A percentile compares a stretch with the other conserved stretches of the same genome.
Evolutionary conservation across 2,888 invertebrate species (phyloP).

Genomic region (Lobophora halterata): DNA sequence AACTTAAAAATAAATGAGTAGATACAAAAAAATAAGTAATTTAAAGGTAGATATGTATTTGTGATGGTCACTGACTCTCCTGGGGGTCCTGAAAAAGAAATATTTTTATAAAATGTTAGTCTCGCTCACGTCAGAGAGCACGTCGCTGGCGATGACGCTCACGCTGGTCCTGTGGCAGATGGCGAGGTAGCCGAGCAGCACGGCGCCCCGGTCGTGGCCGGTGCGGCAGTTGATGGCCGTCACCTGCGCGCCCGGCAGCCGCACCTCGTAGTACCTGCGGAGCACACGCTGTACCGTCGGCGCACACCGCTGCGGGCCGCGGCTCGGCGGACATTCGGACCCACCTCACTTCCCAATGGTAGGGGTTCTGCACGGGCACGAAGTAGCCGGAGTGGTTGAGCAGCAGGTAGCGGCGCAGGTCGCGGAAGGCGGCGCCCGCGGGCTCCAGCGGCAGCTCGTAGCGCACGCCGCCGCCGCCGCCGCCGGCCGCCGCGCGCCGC

Average conservation of each 20-base stretch:
- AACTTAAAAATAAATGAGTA: slow-evolving; percentile 14
- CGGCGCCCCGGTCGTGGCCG: slow-evolving; percentile 38
- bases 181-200: slow-evolving; percentile 64
- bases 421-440: slow-evolving; percentile 13
- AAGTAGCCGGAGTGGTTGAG: slow-evolving; percentile 59
- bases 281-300: background rate
- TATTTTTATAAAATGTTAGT: background rate
- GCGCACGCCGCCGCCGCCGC: slow-evolving; percentile 2
- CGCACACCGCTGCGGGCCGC: background rate
- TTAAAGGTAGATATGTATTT: too few relatives aligned
- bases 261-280: slow-evolving; percentile 59
- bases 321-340: background rate
- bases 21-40: slow-evolving; percentile 5
- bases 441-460: slow-evolving; percentile 28
- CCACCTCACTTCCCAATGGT: slow-evolving; percentile 65
- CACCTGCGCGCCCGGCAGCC: slow-evolving; percentile 40
- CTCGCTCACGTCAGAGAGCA: background rate
- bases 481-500: slow-evolving; percentile 30
- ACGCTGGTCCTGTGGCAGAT: slow-evolving; percentile 38
- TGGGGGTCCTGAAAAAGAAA: slow-evolving; percentile 2
- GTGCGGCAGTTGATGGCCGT: slow-evolving; percentile 50
- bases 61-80: too few relatives aligned
- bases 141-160: background rate
- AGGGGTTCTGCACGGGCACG: slow-evolving; percentile 59
- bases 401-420: slow-evolving; percentile 55